Evolutionary conservation across 2,797 vertebrate species (phyloP).

Genomic region (Acipenser ruthenus): DNA sequence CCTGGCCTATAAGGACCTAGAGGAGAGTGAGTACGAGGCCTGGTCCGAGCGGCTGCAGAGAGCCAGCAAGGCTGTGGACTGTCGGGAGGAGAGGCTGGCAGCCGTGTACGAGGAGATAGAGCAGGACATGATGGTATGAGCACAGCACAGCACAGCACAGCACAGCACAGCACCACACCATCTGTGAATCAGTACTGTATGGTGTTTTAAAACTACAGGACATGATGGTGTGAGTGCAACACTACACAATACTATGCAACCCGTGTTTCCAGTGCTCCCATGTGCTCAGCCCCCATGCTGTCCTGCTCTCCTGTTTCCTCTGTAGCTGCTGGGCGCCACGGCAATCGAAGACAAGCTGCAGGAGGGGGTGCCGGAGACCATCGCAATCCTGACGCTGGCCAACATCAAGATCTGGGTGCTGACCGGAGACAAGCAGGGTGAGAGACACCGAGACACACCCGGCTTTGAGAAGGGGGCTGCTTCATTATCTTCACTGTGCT

Average conservation of each 20-base stretch:
- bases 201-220: too few relatives aligned
- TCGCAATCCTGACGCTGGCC: conserved; percentile 79
- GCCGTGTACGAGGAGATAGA: conserved; percentile 80
- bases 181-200: too few relatives aligned
- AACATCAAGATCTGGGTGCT: conserved; percentile 97
- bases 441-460: conserved; percentile 18
- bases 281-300: background rate
- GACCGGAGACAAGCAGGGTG: conserved; percentile 91
- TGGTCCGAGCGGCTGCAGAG: conserved; percentile 66
- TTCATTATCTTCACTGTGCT: too few relatives aligned
- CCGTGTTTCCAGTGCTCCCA: background rate
- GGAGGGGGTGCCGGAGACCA: conserved; percentile 86
- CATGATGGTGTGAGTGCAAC: too few relatives aligned
- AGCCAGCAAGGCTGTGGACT: conserved; percentile 59
- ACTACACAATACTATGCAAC: background rate
- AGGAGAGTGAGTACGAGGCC: conserved; percentile 70
- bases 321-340: conserved; percentile 82
- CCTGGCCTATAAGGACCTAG: conserved; percentile 79
- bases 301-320: conserved; percentile 1
- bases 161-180: too few relatives aligned
- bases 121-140: conserved; percentile 76
- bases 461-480: too few relatives aligned
- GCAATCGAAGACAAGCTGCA: conserved; percentile 92
- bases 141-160: too few relatives aligned
- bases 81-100: conserved; percentile 73